Percentiles rank a stretch among this genome's conserved stretches.
Evolutionary conservation across 2,797 vertebrate genomes (phyloP).

Genomic region (Meda fulgida): DNA sequence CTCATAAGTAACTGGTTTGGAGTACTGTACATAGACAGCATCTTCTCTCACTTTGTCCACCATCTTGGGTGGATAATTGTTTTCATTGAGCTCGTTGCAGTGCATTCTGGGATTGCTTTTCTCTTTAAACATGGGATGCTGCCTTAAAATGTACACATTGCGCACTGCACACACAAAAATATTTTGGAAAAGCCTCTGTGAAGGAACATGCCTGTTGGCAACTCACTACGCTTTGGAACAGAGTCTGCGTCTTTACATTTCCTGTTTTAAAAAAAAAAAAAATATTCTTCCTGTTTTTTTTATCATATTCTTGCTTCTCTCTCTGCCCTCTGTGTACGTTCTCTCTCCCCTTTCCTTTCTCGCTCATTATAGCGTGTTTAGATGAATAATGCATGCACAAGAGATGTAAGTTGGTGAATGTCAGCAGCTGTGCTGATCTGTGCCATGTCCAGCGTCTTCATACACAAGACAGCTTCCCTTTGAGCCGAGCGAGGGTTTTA

Average conservation of each 20-base stretch:
- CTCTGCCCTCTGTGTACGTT: constrained; percentile 25
- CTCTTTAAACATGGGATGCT: not conserved
- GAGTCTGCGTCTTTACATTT: constrained; percentile 6
- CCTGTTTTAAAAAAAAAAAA: no score
- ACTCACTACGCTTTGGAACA: not conserved
- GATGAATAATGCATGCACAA: constrained; percentile 79
- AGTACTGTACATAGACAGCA: not conserved
- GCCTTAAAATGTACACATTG: not conserved
- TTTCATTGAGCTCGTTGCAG: not conserved
- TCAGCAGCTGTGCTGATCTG: constrained; percentile 67
- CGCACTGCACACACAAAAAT: not conserved
- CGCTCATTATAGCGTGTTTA: constrained; percentile 70
- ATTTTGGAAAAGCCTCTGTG: not conserved
- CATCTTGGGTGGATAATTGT: not conserved
- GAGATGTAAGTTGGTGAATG: constrained; percentile 72
- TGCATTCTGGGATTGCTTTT: constrained; percentile 6
- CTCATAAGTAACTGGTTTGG: not conserved
- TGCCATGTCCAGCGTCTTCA: constrained; percentile 40
- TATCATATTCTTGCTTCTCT: constrained; percentile 24
- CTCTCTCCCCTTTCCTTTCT: constrained; percentile 64
- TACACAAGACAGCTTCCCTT: not conserved
- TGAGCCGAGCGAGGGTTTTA: not conserved
- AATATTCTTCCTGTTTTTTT: not conserved
- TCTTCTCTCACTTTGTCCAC: not conserved
- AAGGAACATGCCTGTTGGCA: not conserved